Evolutionary conservation across 2,797 vertebrate genomes (phyloP).

Genomic region (Artibeus lituratus): DNA sequence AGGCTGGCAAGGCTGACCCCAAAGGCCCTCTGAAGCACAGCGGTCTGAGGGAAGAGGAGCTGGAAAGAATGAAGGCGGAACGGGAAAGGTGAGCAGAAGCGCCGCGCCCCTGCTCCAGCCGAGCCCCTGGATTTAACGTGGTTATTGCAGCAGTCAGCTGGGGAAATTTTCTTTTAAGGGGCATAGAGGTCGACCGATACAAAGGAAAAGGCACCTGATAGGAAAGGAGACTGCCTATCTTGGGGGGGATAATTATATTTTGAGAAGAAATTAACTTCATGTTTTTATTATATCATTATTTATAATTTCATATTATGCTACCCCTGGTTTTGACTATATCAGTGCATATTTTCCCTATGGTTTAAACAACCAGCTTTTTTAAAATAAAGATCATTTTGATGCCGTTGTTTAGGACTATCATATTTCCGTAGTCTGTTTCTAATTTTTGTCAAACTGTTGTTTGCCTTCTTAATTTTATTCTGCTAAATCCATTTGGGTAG

Average conservation of each 20-base stretch:
- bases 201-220: background rate
- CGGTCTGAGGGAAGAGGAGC: conserved; percentile 87
- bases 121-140: background rate
- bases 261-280: background rate
- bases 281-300: background rate
- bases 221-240: background rate
- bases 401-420: conserved; percentile 68
- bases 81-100: conserved; percentile 87
- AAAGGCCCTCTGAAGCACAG: conserved; percentile 86
- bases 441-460: conserved; percentile 78
- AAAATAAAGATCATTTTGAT: conserved; percentile 67
- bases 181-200: background rate
- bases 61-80: conserved; percentile 93
- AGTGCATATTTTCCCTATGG: conserved; percentile 47
- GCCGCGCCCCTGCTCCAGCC: too few species aligned
- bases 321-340: conserved; percentile 27
- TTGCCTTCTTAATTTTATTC: conserved; percentile 79
- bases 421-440: conserved; percentile 72
- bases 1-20: conserved; percentile 86
- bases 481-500: conserved; percentile 78
- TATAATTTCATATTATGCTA: conserved; percentile 14
- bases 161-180: background rate
- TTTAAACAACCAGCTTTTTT: conserved; percentile 54
- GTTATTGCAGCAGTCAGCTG: background rate
- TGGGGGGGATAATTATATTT: background rate